phyloP scores from a whole-genome alignment of 2,113 vertebrate genomes.

The Hymenochirus boettgeri region DNA sequence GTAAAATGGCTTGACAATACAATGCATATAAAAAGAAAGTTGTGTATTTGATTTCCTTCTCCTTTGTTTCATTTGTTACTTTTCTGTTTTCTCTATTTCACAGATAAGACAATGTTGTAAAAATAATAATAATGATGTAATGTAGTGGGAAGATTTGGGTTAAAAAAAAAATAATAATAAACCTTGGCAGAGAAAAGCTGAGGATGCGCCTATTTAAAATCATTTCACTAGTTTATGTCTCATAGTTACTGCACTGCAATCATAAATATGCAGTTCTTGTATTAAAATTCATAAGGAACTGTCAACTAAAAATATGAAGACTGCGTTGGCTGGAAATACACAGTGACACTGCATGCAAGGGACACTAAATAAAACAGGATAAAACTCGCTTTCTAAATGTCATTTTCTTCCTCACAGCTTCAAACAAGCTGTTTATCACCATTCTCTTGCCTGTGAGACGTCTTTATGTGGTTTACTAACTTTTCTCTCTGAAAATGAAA shows the following conservation, averaged over 20 bases:
- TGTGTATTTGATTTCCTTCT: no score
- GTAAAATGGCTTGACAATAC: no score
- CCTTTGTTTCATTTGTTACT: no score
- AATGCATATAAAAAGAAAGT: no score
- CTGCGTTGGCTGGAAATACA: slow-evolving; percentile 61
- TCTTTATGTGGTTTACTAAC: no score
- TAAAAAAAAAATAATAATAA: no score
- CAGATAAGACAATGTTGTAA: no score
- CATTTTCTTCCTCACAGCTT: slow-evolving; percentile 55
- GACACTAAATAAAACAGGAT: slow-evolving; percentile 56
- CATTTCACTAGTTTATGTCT: slow-evolving; percentile 42
- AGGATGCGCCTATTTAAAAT: slow-evolving; percentile 44
- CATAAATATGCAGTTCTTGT: slow-evolving; percentile 56
- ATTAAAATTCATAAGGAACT: slow-evolving; percentile 70
- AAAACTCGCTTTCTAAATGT: slow-evolving; percentile 51
- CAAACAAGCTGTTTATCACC: slow-evolving; percentile 49
- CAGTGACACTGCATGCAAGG: slow-evolving; percentile 59
- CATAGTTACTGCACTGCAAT: slow-evolving; percentile 48
- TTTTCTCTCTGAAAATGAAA: no score
- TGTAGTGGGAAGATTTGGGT: neutral
- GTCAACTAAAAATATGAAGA: slow-evolving; percentile 62
- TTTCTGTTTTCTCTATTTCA: no score
- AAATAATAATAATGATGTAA: no score
- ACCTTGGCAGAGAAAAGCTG: neutral
- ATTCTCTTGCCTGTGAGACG: no score